phyloP scores from a whole-genome alignment of 92 coral and sea anemone genomes.

The Phymanthus crucifer region DNA sequence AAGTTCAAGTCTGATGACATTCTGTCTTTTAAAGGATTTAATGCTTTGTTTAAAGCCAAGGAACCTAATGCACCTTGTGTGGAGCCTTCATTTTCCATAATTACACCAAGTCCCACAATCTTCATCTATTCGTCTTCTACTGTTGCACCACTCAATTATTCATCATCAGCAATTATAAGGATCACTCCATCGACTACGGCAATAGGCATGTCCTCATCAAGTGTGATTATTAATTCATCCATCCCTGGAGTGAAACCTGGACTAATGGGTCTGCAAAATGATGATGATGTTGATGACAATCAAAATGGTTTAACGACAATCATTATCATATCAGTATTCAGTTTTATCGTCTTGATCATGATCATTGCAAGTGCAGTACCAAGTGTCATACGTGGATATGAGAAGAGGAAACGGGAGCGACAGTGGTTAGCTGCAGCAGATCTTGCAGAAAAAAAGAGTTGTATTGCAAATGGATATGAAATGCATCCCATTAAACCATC shows the following conservation, averaged over 20 bases:
- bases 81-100: constrained; percentile 40
- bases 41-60: constrained; percentile 49
- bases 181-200: constrained; percentile 16
- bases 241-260: background rate
- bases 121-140: constrained; percentile 7
- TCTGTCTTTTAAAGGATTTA: constrained; percentile 67
- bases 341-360: constrained; percentile 74
- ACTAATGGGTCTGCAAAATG: background rate
- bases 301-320: constrained; percentile 69
- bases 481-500: constrained; percentile 21
- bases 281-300: constrained; percentile 36
- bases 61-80: constrained; percentile 53
- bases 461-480: constrained; percentile 32
- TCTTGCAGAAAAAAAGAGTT: constrained; percentile 16
- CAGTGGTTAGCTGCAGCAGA: constrained; percentile 30
- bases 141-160: background rate
- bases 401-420: constrained; percentile 50
- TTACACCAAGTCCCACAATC: constrained; percentile 45
- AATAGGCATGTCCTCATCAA: background rate
- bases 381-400: constrained; percentile 61
- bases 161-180: constrained; percentile 19
- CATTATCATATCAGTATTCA: constrained; percentile 65
- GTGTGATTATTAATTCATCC: constrained; percentile 12
- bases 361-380: constrained; percentile 69
- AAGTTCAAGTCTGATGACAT: constrained; percentile 75